phyloP scores from a whole-genome alignment of 2,888 invertebrate species.

The Tinea trinotella region DNA sequence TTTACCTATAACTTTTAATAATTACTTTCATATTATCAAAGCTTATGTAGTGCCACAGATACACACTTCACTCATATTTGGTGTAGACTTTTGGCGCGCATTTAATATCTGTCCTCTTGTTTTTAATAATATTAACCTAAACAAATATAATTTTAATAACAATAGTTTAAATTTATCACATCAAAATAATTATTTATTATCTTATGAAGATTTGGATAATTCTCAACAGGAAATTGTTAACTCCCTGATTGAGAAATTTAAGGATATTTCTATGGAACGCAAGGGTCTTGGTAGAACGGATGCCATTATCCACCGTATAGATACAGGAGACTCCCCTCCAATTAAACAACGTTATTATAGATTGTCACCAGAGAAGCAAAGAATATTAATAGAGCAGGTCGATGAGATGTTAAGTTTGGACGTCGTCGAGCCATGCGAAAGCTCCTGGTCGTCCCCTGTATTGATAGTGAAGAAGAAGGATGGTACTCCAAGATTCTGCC shows the following conservation, averaged over 20 bases:
- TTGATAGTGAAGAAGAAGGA: slow-evolving; percentile 25
- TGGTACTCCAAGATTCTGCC: slow-evolving; percentile 26
- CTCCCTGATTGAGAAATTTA: slow-evolving; percentile 22
- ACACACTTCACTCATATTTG: slow-evolving; percentile 22
- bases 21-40: slow-evolving; percentile 21
- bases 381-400: slow-evolving; percentile 23
- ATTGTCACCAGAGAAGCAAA: slow-evolving; percentile 27
- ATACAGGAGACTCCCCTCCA: slow-evolving; percentile 27
- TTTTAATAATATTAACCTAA: not conserved
- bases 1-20: slow-evolving; percentile 23
- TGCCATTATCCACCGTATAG: slow-evolving; percentile 25
- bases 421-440: slow-evolving; percentile 27
- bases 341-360: slow-evolving; percentile 27
- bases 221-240: slow-evolving; percentile 20
- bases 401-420: slow-evolving; percentile 27
- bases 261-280: slow-evolving; percentile 23
- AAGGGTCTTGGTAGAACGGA: slow-evolving; percentile 26
- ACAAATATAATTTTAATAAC: not conserved
- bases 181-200: not conserved
- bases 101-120: slow-evolving; percentile 23
- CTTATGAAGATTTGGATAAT: slow-evolving; percentile 18
- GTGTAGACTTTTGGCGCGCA: slow-evolving; percentile 25
- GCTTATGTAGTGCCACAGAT: slow-evolving; percentile 23
- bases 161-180: not conserved
- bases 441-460: slow-evolving; percentile 28